Evolutionary conservation across 2,797 vertebrate species (phyloP).

Genomic region (Odontamblyopus lacepedii): DNA sequence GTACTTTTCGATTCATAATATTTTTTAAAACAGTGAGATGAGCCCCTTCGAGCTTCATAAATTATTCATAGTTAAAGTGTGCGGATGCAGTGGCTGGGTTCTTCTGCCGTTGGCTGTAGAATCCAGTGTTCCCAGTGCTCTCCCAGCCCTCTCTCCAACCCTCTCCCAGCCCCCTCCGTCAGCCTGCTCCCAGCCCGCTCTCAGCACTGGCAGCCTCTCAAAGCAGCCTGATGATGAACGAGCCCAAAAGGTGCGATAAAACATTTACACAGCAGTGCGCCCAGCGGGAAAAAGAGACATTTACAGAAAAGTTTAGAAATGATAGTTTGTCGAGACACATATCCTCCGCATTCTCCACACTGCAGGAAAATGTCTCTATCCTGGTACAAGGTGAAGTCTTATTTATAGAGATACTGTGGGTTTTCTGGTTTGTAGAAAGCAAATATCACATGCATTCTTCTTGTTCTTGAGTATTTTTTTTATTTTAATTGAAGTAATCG

Average conservation of each 20-base stretch:
- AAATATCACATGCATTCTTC: no score
- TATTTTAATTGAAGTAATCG: no score
- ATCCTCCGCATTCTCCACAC: constrained; percentile 37
- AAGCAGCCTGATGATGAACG: constrained; percentile 66
- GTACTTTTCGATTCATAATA: not conserved
- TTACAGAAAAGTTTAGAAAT: constrained; percentile 47
- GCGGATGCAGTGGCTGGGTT: constrained; percentile 32
- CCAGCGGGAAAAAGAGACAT: constrained; percentile 53
- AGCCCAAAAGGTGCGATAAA: constrained; percentile 72
- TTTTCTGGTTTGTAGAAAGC: no score
- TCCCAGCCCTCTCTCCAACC: constrained; percentile 53
- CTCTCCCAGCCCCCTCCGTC: constrained; percentile 55
- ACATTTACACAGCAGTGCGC: constrained; percentile 76
- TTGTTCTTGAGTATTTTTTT: no score
- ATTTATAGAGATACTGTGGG: constrained; percentile 5
- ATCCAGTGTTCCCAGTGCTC: constrained; percentile 63
- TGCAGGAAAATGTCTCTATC: constrained; percentile 12
- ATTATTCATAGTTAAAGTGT: constrained; percentile 52
- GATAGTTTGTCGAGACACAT: constrained; percentile 43
- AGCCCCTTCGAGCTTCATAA: constrained; percentile 29
- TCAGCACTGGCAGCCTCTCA: constrained; percentile 64
- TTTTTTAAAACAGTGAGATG: not conserved
- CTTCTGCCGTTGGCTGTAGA: constrained; percentile 34
- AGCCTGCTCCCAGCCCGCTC: constrained; percentile 59
- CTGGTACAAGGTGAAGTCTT: constrained; percentile 35